Base-by-base conservation (phyloP, 2,113 vertebrate species). In the Dendrocopos noguchii region DNA sequence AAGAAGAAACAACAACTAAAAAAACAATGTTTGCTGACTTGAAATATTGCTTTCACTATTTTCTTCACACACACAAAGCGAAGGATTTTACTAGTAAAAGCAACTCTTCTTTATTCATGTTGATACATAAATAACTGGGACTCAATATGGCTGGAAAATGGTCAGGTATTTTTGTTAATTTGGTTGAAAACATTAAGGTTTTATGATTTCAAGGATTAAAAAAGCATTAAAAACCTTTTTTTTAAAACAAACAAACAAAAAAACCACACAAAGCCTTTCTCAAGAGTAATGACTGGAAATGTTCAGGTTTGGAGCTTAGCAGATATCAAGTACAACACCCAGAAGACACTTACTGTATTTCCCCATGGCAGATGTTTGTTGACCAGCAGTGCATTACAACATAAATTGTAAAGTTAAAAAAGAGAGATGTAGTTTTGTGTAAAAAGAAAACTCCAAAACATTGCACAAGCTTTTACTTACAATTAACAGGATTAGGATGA, bases 391-490 rank as follows among this genome's bases (percentile, higher is more conserved):
- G 11, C 65, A 78, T 91, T 91, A 60, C 74, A 74, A 86, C 57
- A 50, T 70, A 44, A 9, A 25, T 44, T 73, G 44, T 73, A 77
- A 47, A n/a, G 71, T 56, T 60, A 67, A 61, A 56, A 36, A 61
- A 59, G 13, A 76, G 12, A 87, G 3, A 87, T 15, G 22, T 25
- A 39, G 18, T 33, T 92, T 80, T 77, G 55, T 7, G 1, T 75
- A 81, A 72, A 81, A 84, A 87, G 61, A 64, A 72, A 53, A 60
- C 28, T 78, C 60, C 4, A 55, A 88, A 91, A 63, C 36, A 80
- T 87, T 91, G 80, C 94, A 94, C 34, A 91, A 92, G 63, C 46
- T 65, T 80, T 50, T 87, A 86, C 70, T 88, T 88, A 57, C 66
- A 91, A 22, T 9, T 66, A 93, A 21, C 8, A 68, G 27, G 22